phyloP scores from a whole-genome alignment of 2,888 invertebrate species.

The Ptychoptera contaminata region DNA sequence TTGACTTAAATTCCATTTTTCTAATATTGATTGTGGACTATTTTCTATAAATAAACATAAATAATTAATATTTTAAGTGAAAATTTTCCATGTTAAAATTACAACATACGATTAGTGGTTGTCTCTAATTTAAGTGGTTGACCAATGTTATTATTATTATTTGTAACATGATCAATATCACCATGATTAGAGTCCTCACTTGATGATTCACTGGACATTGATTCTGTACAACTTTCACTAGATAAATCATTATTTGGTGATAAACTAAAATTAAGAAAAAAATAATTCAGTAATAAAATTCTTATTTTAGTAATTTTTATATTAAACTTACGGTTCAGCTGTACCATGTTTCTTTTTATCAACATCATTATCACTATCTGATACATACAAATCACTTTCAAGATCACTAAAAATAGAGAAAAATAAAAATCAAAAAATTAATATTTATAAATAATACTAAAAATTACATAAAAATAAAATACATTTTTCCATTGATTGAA shows the following conservation, averaged over 20 bases:
- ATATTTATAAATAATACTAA: neutral
- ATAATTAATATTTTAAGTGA: neutral
- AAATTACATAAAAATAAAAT: neutral
- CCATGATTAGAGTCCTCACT: constrained; percentile 22
- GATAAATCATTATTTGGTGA: constrained; percentile 36
- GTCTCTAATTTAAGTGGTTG: neutral
- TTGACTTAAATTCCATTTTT: constrained; percentile 11
- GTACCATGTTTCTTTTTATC: constrained; percentile 35
- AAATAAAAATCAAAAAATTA: constrained; percentile 6
- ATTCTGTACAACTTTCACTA: constrained; percentile 32
- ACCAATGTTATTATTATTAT: too few relatives aligned
- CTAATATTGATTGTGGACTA: constrained; percentile 1
- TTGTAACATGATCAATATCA: too few relatives aligned
- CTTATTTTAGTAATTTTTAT: too few relatives aligned
- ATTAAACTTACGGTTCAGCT: constrained; percentile 26
- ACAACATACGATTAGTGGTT: neutral
- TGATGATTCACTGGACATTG: constrained; percentile 28
- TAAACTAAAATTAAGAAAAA: neutral
- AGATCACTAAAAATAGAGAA: constrained; percentile 34
- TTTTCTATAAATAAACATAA: neutral
- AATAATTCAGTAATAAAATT: neutral
- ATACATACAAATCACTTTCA: constrained; percentile 53
- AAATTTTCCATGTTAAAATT: neutral
- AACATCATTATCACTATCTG: constrained; percentile 73
- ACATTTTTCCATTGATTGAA: neutral